Evolutionary conservation across 92 coral and sea anemone genomes (phyloP), one percentile per base, ranked within the genome.

Genomic region (Actinernus sp.): DNA sequence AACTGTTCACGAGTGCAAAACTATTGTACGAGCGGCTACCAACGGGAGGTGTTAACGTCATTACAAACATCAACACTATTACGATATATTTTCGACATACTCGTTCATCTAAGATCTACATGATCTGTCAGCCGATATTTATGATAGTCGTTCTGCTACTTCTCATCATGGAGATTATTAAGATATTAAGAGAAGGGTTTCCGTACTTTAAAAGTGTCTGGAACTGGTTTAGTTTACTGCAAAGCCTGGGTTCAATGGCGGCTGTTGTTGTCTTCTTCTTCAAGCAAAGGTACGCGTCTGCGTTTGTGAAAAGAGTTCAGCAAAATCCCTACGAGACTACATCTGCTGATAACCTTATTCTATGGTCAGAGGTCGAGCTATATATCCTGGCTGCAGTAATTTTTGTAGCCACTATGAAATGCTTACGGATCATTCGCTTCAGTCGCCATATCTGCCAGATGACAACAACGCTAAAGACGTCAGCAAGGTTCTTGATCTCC

Each of bases 1-100:
- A 82, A 7, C 75, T 92, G 9, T 88, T 92, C 57, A 82, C 89
- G 37, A 65, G 68, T 27, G 89, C 95, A 3, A 83, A 78, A 30
- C 61, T 92, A 49, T 53, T 89, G 2, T 74, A 79, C 37, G 97
- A 89, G 31, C 51, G 79, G 24, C 36, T 34, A 20, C 66, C 90
- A 9, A 76, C 89, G 1, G 50, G 77, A 29, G 97, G 96, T 6
- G 62, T 66, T 31, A 79, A 89, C 5, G 44, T 74, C 26, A 50
- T 73, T 3, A 61, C 32, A 25, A 39, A 78, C 33, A 27, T 87
- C 6, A 70, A 88, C 44, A 92, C 97, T 6, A 73, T 92, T 0
- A 80, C 89, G 20, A 62, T 88, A 54, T 88, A 88, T 51, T 61
- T 71, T 14, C 66, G 74, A 3, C 65, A 81, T 21, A 37, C 66